Evolutionary conservation across 2,113 vertebrate genomes (phyloP).

Genomic region (Tychaedon coryphoeus): DNA sequence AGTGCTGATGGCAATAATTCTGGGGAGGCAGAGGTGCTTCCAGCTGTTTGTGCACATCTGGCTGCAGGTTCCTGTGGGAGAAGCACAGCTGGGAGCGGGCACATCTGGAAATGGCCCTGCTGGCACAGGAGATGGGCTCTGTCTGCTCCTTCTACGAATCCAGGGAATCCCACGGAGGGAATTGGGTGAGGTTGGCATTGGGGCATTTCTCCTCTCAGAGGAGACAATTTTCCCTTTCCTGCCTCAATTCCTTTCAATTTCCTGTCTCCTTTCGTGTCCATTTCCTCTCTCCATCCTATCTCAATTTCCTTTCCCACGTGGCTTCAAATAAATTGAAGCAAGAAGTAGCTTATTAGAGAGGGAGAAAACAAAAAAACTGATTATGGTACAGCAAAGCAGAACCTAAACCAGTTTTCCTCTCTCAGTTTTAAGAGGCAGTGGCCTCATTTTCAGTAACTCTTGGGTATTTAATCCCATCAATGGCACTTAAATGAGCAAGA

Average conservation of each 20-base stretch:
- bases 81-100: constrained; percentile 48
- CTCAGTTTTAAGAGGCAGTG: not conserved
- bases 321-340: not conserved
- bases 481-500: too few species aligned
- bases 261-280: not conserved
- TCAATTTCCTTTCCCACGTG: not conserved
- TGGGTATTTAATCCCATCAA: not conserved
- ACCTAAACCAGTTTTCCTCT: not conserved
- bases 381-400: not conserved
- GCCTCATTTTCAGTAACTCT: not conserved
- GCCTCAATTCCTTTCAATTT: too few species aligned
- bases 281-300: too few species aligned
- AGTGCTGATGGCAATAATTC: fast-evolving
- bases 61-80: constrained; percentile 43
- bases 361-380: not conserved
- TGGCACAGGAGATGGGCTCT: not conserved
- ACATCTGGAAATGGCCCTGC: constrained; percentile 16
- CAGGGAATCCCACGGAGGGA: too few species aligned
- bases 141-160: not conserved
- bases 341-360: not conserved
- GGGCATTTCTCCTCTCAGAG: too few species aligned
- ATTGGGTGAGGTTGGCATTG: too few species aligned
- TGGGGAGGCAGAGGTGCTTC: fast-evolving
- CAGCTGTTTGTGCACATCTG: not conserved
- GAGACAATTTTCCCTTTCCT: not conserved